phyloP scores from a whole-genome alignment of 2,888 invertebrate genomes.

The Tholera decimalis region DNA sequence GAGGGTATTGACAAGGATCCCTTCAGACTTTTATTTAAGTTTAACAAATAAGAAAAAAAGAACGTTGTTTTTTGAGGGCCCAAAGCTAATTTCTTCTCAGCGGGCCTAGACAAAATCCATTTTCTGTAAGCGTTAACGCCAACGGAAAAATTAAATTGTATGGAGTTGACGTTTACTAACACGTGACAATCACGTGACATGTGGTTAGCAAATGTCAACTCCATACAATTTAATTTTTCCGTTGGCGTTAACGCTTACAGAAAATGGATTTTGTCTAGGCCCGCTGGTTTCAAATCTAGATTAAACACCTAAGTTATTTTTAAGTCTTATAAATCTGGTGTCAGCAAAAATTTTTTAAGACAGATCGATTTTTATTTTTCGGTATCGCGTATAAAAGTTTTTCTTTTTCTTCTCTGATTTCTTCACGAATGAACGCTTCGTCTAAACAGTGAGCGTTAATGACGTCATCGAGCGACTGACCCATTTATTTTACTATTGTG shows the following conservation, averaged over 20 bases:
- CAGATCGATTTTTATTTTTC: slow-evolving; percentile 30
- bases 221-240: too few species aligned
- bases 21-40: neutral
- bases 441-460: slow-evolving; percentile 50
- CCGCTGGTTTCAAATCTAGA: too few species aligned
- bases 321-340: neutral
- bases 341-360: neutral
- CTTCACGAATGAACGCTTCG: slow-evolving; percentile 43
- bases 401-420: slow-evolving; percentile 21
- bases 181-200: too few species aligned
- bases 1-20: neutral
- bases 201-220: too few species aligned
- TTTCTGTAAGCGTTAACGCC: too few species aligned
- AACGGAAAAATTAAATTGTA: too few species aligned
- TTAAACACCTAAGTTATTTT: too few species aligned
- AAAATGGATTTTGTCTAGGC: too few species aligned
- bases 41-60: neutral
- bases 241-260: too few species aligned
- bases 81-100: too few species aligned
- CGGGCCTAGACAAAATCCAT: too few species aligned
- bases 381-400: slow-evolving; percentile 20
- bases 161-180: too few species aligned
- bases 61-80: neutral
- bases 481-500: slow-evolving; percentile 75
- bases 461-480: slow-evolving; percentile 71